Evolutionary conservation across 2,113 vertebrate genomes (phyloP).

Genomic region (Acinonyx jubatus): DNA sequence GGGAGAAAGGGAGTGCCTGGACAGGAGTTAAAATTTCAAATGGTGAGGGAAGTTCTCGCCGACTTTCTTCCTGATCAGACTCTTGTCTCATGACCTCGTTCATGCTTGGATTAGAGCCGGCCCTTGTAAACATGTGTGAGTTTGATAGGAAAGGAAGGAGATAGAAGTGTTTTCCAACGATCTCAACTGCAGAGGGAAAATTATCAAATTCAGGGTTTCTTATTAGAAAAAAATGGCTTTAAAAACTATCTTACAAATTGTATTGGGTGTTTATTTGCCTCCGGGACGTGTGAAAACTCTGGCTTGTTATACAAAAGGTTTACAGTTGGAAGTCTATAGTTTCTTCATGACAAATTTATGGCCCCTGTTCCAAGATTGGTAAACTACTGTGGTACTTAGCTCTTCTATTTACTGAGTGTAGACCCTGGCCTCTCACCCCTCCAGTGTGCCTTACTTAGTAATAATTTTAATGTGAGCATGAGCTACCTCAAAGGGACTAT

Average conservation of each 20-base stretch:
- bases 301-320: neutral
- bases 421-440: neutral
- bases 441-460: neutral
- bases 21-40: conserved; percentile 70
- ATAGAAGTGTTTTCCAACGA: neutral
- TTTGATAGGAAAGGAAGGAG: conserved; percentile 15
- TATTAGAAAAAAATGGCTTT: conserved; percentile 26
- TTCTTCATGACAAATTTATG: neutral
- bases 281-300: neutral
- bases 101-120: conserved; percentile 13
- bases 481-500: neutral
- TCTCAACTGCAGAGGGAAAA: neutral
- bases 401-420: neutral
- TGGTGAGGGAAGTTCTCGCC: neutral
- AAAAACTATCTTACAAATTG: neutral
- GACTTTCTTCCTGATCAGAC: conserved; percentile 56
- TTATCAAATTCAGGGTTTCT: conserved; percentile 35
- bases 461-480: conserved; percentile 18
- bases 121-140: conserved; percentile 33
- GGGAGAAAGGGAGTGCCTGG: conserved; percentile 47
- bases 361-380: neutral
- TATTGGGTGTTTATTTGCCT: neutral
- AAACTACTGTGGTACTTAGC: neutral
- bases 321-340: conserved; percentile 31
- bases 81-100: conserved; percentile 47